These are phyloP conservation scores for Xenus cinereus DNA, from an alignment of 2,113 vertebrate species.

Conservation along the genomic window DNA sequence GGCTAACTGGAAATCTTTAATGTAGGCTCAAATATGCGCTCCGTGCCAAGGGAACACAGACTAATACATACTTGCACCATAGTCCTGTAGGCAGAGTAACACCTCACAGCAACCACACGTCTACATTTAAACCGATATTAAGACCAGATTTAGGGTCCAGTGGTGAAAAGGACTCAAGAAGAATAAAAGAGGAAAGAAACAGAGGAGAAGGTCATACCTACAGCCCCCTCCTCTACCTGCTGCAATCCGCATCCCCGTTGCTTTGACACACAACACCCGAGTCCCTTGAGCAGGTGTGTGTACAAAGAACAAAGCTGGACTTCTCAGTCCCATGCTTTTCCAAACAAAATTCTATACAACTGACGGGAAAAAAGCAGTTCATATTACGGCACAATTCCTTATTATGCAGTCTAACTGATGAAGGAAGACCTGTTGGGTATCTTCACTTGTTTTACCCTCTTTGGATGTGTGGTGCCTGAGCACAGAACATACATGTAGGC, in stretches of 20 bases:
- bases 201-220: background rate
- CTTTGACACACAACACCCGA: background rate
- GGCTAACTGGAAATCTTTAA: background rate
- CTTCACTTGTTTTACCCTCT: background rate
- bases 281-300: background rate
- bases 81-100: conserved; percentile 2
- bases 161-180: background rate
- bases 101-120: background rate
- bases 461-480: background rate
- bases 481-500: background rate
- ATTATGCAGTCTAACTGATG: background rate
- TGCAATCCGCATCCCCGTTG: background rate
- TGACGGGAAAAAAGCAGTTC: background rate
- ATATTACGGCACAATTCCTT: background rate
- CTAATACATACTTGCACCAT: background rate
- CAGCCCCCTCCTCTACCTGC: background rate
- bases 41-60: conserved; percentile 31
- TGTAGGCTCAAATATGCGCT: background rate
- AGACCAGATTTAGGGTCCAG: background rate
- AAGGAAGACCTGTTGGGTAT: background rate
- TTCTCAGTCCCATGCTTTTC: background rate
- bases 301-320: background rate
- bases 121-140: background rate
- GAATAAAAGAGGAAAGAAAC: background rate
- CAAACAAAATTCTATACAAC: background rate